Base-by-base conservation (phyloP, 2,797 vertebrate species). In the Cossypha niveicapilla region DNA sequence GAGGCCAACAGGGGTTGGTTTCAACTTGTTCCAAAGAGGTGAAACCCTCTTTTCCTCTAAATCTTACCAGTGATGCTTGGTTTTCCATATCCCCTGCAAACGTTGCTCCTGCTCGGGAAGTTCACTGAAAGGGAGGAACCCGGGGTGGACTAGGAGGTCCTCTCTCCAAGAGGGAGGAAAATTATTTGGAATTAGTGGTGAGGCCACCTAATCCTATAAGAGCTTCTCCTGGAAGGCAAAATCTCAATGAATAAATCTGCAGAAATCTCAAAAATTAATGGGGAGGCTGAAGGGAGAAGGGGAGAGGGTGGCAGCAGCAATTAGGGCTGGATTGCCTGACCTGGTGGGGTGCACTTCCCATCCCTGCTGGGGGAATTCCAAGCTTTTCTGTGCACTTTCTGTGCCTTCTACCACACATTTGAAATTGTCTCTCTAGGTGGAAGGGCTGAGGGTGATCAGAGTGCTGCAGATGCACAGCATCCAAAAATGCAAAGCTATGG, bases 231-330 rank as follows among this genome's bases (percentile, higher is more conserved):
- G 44, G 28, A 68, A 87, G 47, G 60, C n/a, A 51, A 82, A 87
- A 82, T 58, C 39, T 76, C 81, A 18, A 6, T 65, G 18, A 65
- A 18, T 51, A 60, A 39, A 63, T 57, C 73, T 1, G 0, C 27
- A 65, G 57, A 50, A 48, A 53, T 88, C 27, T 74, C 34, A 34
- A 3, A 34, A 60, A 41, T 22, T 60, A 34, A 34, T 22, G 24
- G 8, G 0, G 1, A 58, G 50, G 41, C 42, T 5, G 11, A 63
- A 70, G 22, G 50, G 42, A 7, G 15, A 32, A 70, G 35, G 18
- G 27, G 32, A 32, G 28, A 41, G n/a, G 3, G 4, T 0, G 0
- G 32, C 18, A 44, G 30, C 4, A 16, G 47, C 1, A 0, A 8
- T 45, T 56, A 60, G 39, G 44, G 11, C 30, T 80, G 32, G 44